phyloP scores from a whole-genome alignment of 2,888 invertebrate species.

The Oxycera nigricornis region DNA sequence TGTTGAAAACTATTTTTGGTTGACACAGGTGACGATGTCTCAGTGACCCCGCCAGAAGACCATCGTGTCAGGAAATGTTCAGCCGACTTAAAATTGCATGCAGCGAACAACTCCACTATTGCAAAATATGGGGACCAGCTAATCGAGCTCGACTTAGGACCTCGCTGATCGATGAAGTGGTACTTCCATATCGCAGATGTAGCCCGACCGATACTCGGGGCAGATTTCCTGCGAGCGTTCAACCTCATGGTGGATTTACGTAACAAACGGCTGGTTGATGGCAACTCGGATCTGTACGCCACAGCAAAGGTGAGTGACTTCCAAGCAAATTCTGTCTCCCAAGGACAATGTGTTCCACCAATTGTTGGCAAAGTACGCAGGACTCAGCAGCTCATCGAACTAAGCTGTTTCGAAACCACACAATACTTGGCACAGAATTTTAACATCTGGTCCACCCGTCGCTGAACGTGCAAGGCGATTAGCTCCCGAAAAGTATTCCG shows the following conservation, averaged over 20 bases:
- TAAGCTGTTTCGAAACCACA: not conserved
- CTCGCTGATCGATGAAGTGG: not conserved
- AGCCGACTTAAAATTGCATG: not conserved
- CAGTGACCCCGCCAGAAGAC: not conserved
- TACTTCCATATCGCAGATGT: not conserved
- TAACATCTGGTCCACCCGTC: not conserved
- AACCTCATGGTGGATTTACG: not conserved
- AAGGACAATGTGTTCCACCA: not conserved
- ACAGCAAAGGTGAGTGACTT: no score
- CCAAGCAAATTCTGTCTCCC: not conserved
- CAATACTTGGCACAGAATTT: not conserved
- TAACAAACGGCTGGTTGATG: not conserved
- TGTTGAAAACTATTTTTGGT: no score
- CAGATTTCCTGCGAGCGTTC: not conserved
- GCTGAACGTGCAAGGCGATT: slow-evolving; percentile 10
- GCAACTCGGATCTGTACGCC: no score
- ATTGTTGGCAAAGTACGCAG: not conserved
- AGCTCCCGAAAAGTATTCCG: not conserved
- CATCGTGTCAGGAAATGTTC: no score
- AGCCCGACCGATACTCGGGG: not conserved
- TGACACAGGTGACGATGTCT: not conserved
- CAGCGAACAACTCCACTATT: not conserved
- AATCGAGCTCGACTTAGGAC: not conserved
- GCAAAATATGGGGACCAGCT: not conserved
- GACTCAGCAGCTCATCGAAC: not conserved